A percentile compares a stretch with the other conserved stretches of the same genome.
These are phyloP conservation scores for Dolichotis patagonum DNA, from an alignment of 2,113 vertebrate species.

Conservation along the genomic window DNA sequence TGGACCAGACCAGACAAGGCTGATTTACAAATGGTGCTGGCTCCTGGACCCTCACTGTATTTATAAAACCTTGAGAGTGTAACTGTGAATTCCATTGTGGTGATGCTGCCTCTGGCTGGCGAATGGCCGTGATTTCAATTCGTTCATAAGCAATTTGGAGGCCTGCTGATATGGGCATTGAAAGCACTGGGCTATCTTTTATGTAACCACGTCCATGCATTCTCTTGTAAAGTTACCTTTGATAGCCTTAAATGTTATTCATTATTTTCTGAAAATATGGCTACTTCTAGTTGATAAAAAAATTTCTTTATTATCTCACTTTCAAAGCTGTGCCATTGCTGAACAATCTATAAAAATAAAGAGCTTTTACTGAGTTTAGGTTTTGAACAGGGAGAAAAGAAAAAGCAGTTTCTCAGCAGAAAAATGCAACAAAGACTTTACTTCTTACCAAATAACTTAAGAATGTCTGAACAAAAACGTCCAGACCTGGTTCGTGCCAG, in stretches of 20 bases:
- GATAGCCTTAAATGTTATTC: constrained; percentile 22
- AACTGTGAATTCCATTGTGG: constrained; percentile 75
- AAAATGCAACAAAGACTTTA: constrained; percentile 77
- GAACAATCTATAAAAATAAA: constrained; percentile 60
- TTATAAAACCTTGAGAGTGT: constrained; percentile 63
- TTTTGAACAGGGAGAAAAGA: constrained; percentile 61
- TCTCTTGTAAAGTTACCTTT: constrained; percentile 28
- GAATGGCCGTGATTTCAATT: constrained; percentile 17
- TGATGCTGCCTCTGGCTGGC: constrained; percentile 73
- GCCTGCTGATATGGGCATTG: constrained; percentile 43
- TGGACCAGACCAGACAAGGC: constrained; percentile 63
- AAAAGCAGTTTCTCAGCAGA: constrained; percentile 71
- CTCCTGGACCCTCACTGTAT: constrained; percentile 67
- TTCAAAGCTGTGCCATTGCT: not conserved
- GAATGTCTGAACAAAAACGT: constrained; percentile 82
- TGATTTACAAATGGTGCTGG: constrained; percentile 59
- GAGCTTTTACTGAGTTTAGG: constrained; percentile 56
- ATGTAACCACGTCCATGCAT: constrained; percentile 31
- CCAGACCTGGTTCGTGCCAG: constrained; percentile 70
- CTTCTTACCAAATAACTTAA: constrained; percentile 82
- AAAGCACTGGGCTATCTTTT: constrained; percentile 43
- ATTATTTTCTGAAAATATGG: constrained; percentile 60
- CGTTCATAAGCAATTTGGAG: constrained; percentile 50
- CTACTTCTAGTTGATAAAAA: not conserved
- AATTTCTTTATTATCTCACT: not conserved